These are phyloP conservation scores for Desmodus rotundus DNA, from an alignment of 2,113 vertebrate species.

Conservation along the genomic window DNA sequence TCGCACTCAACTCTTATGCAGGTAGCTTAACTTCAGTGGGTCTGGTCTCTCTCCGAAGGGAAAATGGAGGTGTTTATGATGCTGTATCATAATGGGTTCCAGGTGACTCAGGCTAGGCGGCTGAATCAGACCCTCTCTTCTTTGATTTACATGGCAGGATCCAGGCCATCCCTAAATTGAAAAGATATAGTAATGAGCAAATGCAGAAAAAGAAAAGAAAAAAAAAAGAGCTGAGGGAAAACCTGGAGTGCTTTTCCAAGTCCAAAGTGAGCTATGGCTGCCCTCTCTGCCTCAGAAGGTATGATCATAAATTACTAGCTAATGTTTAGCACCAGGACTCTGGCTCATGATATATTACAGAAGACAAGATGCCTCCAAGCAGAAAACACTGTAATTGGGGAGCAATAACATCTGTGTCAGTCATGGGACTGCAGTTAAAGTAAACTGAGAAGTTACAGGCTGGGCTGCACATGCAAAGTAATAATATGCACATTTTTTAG, in stretches of 20 bases:
- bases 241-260: constrained; percentile 73
- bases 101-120: constrained; percentile 64
- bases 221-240: constrained; percentile 60
- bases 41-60: constrained; percentile 75
- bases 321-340: constrained; percentile 68
- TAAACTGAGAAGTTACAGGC: constrained; percentile 62
- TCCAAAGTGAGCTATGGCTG: constrained; percentile 74
- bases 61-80: constrained; percentile 78
- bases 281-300: constrained; percentile 72
- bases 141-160: constrained; percentile 78
- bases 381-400: constrained; percentile 73
- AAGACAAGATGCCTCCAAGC: constrained; percentile 69
- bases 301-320: constrained; percentile 72
- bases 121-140: constrained; percentile 71
- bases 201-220: constrained; percentile 66
- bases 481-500: constrained; percentile 57
- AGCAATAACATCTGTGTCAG: constrained; percentile 74
- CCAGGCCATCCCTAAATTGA: constrained; percentile 74
- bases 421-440: constrained; percentile 48
- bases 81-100: constrained; percentile 75
- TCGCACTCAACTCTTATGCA: constrained; percentile 73
- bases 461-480: constrained; percentile 47
- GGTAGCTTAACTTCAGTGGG: constrained; percentile 76
- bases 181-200: constrained; percentile 76
- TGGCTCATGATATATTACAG: constrained; percentile 68